A percentile compares a stretch with the other conserved stretches of the same genome.
Conservation (phyloP, 2,888 invertebrate genomes). For the Zygaena filipendulae region DNA sequence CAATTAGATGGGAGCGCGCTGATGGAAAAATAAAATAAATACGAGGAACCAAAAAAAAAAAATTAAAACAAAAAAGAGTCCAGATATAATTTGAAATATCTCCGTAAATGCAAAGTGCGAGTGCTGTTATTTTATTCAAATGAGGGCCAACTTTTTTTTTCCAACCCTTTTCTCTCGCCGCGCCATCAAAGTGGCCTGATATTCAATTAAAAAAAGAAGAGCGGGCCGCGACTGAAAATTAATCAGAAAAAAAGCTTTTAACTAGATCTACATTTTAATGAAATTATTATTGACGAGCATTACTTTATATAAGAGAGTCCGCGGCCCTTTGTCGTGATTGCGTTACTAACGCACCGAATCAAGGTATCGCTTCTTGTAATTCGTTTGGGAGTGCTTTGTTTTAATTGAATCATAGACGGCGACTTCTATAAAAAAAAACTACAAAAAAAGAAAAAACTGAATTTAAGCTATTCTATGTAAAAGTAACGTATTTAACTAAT, state of each 20-base stretch:
- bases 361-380: conserved; percentile 3
- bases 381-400: conserved; percentile 1
- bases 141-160: conserved; percentile 66
- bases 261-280: conserved; percentile 70
- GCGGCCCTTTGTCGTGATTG: conserved; percentile 48
- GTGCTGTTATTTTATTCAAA: conserved; percentile 70
- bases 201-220: conserved; percentile 69
- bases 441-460: too few relatives aligned
- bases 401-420: too few relatives aligned
- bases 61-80: conserved; percentile 61
- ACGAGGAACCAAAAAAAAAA: conserved; percentile 60
- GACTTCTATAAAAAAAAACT: too few relatives aligned
- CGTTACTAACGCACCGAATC: conserved; percentile 26
- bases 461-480: too few relatives aligned
- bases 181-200: conserved; percentile 69
- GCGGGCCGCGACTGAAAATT: conserved; percentile 64
- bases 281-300: conserved; percentile 69
- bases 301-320: conserved; percentile 42
- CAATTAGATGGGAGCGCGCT: conserved; percentile 63
- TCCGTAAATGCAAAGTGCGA: conserved; percentile 69
- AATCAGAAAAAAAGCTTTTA: conserved; percentile 70
- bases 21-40: conserved; percentile 70
- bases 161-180: conserved; percentile 58
- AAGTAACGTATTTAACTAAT: too few relatives aligned
- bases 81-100: conserved; percentile 70